These are phyloP conservation scores for Hemiscyllium ocellatum DNA, from an alignment of 2,113 vertebrate species.

Conservation along the genomic window DNA sequence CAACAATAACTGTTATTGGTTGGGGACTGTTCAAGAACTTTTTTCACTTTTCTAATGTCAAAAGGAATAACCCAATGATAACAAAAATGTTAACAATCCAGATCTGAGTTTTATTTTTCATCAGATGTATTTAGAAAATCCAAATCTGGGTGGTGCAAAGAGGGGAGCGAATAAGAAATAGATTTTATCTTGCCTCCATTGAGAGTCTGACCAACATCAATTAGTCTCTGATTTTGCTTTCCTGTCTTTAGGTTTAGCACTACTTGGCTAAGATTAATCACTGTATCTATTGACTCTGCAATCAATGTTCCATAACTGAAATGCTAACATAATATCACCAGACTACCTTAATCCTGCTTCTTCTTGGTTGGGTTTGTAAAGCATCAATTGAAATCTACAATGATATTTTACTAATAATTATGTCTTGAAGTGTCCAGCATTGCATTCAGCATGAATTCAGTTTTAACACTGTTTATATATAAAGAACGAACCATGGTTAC, in stretches of 20 bases:
- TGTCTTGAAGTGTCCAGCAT: background rate
- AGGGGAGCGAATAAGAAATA: background rate
- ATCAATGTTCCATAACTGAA: background rate
- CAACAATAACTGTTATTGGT: background rate
- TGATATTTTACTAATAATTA: background rate
- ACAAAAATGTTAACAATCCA: background rate
- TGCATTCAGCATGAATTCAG: background rate
- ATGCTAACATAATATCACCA: background rate
- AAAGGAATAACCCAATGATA: constrained; percentile 29
- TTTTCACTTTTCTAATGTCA: background rate
- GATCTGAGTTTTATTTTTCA: background rate
- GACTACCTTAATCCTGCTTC: background rate
- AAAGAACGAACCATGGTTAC: background rate
- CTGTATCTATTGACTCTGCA: background rate
- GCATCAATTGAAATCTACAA: background rate
- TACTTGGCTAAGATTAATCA: background rate
- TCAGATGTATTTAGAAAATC: background rate
- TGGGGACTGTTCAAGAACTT: background rate
- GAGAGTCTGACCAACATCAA: background rate
- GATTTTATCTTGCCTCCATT: background rate
- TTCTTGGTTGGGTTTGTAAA: background rate
- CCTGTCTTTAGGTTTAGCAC: background rate
- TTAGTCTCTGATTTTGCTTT: background rate
- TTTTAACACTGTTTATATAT: background rate
- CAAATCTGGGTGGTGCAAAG: background rate